Percentiles rank a stretch among this genome's conserved stretches.
Evolutionary conservation across 2,113 vertebrate species (phyloP).

Genomic region (Rhea pennata): DNA sequence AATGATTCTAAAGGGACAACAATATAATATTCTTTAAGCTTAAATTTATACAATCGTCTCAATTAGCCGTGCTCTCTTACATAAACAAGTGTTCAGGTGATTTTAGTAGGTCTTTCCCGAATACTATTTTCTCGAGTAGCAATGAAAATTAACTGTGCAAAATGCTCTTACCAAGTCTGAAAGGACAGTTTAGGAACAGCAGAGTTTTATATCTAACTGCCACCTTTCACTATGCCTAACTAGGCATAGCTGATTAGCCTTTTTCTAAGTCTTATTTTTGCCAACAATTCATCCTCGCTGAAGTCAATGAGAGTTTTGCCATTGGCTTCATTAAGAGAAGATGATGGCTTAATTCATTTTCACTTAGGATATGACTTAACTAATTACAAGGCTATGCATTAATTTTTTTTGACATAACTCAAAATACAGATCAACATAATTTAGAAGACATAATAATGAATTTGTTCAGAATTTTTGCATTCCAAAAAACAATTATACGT

Average conservation of each 20-base stretch:
- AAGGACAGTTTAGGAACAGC: not conserved
- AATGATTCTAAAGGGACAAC: not conserved
- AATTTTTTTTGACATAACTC: not conserved
- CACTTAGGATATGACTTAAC: not conserved
- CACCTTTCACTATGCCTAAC: not conserved
- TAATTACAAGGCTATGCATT: not conserved
- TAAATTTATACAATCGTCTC: not conserved
- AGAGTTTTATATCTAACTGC: not conserved
- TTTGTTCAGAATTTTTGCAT: not conserved
- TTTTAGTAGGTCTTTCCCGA: not conserved
- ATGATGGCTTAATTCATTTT: not conserved
- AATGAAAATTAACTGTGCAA: not conserved
- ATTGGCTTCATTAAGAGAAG: not conserved
- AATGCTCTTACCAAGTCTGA: not conserved
- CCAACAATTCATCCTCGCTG: not conserved
- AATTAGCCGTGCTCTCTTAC: not conserved
- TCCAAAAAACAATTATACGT: not conserved
- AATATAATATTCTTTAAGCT: not conserved
- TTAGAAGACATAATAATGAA: not conserved
- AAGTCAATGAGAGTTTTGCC: not conserved
- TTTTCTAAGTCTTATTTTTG: not conserved
- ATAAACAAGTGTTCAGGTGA: not conserved
- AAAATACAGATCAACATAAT: fast-evolving
- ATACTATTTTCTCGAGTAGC: not conserved
- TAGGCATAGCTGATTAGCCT: not conserved